Conservation (phyloP, 2,797 vertebrate genomes). For the Astyanax mexicanus region DNA sequence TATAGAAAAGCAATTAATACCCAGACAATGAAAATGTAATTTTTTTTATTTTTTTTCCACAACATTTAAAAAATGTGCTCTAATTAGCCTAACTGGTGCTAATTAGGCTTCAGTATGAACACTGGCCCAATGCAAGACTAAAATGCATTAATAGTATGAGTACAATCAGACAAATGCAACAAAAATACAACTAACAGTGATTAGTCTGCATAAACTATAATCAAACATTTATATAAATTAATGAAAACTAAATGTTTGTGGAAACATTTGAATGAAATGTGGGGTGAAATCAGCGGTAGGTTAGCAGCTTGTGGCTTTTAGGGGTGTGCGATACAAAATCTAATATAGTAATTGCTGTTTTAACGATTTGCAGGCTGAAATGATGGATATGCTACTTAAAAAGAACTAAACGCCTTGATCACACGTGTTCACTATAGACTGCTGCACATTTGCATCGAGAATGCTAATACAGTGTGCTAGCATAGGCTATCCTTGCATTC, state of each 20-base stretch:
- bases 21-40: neutral
- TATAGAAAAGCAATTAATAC: neutral
- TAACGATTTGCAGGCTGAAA: too few relatives aligned
- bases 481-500: too few relatives aligned
- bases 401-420: too few relatives aligned
- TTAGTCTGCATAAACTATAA: neutral
- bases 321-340: too few relatives aligned
- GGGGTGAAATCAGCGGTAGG: neutral
- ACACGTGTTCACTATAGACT: too few relatives aligned
- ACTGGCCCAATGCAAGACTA: neutral
- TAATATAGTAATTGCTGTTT: too few relatives aligned
- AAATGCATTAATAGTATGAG: neutral
- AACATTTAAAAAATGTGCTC: neutral
- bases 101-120: constrained; percentile 13
- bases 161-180: neutral
- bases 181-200: neutral
- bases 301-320: neutral
- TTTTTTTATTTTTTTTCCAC: too few relatives aligned
- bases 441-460: too few relatives aligned
- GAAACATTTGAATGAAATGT: constrained; percentile 3
- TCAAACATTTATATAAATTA: neutral
- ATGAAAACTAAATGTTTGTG: neutral
- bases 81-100: constrained; percentile 24
- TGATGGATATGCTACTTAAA: too few relatives aligned
- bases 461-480: too few relatives aligned